Conservation (phyloP, 2,888 invertebrate species). For the Noctua janthina region DNA sequence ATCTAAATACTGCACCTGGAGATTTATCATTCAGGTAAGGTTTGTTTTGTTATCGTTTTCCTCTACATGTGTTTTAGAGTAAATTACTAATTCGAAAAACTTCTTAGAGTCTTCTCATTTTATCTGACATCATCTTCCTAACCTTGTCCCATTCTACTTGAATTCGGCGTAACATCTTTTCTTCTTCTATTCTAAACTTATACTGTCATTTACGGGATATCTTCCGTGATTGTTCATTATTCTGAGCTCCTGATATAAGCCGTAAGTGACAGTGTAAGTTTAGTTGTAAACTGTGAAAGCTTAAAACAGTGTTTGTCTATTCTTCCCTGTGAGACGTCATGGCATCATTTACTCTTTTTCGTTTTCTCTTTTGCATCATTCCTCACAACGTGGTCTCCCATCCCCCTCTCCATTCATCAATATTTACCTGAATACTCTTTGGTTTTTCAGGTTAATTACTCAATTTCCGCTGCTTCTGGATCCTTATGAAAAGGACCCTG, state of each 20-base stretch:
- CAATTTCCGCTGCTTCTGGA: conserved; percentile 86
- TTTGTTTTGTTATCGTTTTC: background rate
- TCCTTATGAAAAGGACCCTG: conserved; percentile 75
- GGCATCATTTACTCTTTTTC: background rate
- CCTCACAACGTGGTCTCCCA: background rate
- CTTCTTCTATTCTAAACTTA: background rate
- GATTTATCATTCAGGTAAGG: conserved; percentile 92
- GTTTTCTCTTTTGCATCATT: background rate
- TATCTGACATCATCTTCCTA: background rate
- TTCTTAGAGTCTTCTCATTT: background rate
- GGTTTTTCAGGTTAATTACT: conserved; percentile 80
- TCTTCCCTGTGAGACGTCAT: background rate
- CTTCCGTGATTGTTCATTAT: too few species aligned
- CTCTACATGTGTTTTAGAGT: background rate
- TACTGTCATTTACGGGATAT: too few species aligned
- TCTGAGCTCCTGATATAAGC: too few species aligned
- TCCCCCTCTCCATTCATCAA: background rate
- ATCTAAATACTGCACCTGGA: conserved; percentile 97
- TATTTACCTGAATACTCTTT: conserved; percentile 8
- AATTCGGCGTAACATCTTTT: background rate
- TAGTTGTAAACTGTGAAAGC: too few species aligned
- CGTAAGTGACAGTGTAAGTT: too few species aligned
- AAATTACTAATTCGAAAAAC: background rate
- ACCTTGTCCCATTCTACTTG: background rate
- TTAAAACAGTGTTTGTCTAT: background rate